These are phyloP conservation scores for Stenotaenia linearis DNA, from an alignment of 2,888 invertebrate species.

Conservation along the genomic window DNA sequence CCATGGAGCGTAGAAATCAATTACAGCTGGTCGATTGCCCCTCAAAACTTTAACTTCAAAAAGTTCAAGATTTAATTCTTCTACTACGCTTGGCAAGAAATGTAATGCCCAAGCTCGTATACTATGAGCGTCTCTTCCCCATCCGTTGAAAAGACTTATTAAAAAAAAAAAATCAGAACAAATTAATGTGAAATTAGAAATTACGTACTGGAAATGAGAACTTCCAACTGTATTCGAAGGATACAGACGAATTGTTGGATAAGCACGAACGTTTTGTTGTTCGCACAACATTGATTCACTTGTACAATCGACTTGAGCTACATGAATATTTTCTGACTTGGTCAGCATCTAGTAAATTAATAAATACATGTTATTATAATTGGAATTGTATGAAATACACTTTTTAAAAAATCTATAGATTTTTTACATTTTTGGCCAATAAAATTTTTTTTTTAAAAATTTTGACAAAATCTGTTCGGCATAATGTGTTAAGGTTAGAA, in stretches of 20 bases:
- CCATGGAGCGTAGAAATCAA: conserved; percentile 52
- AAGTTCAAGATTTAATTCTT: conserved; percentile 49
- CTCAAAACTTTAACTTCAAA: conserved; percentile 52
- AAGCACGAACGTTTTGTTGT: conserved; percentile 57
- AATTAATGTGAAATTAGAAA: conserved; percentile 36
- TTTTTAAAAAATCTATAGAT: too few species aligned
- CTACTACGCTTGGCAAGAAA: conserved; percentile 58
- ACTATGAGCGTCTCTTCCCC: conserved; percentile 57
- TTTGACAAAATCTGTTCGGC: too few species aligned
- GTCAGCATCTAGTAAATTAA: conserved; percentile 47
- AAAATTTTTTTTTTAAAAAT: too few species aligned
- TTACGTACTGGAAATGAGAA: conserved; percentile 9
- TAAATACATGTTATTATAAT: not conserved
- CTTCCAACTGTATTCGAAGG: conserved; percentile 45
- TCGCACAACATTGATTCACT: conserved; percentile 55
- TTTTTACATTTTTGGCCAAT: too few species aligned
- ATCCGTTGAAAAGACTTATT: conserved; percentile 56
- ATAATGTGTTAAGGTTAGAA: too few species aligned
- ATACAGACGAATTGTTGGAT: conserved; percentile 64
- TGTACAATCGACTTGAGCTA: conserved; percentile 65
- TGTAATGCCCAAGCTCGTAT: conserved; percentile 59
- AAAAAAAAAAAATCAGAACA: conserved; percentile 39
- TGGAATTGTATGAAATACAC: too few species aligned
- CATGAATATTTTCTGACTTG: conserved; percentile 52
- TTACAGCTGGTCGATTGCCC: conserved; percentile 52